Base-by-base conservation (phyloP, 1,140 invertebrate genomes). In the Grapholita molesta region DNA sequence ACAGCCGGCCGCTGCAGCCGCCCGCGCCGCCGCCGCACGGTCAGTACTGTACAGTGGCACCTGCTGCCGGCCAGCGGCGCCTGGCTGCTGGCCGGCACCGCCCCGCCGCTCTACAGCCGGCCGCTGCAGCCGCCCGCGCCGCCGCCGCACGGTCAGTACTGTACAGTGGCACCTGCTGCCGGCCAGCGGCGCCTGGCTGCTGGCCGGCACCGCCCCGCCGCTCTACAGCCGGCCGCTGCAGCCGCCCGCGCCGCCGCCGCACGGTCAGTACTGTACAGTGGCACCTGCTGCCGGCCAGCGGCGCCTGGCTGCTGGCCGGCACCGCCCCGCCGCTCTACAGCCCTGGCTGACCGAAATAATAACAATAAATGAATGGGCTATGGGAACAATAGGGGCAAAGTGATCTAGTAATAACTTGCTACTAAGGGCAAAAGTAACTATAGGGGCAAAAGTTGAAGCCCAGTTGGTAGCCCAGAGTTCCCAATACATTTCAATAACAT, bases 131-230 rank as follows among this genome's bases (percentile, higher is more conserved):
- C 7, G 35, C 28, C 28, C 28, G 7, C 3, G 28, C 28, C 28
- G 28, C 3, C 28, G 3, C 28, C 23, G 18, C n/a, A 30, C 28
- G 28, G 28, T 30, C 28, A 30, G 28, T 30, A 30, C 11, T 4
- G 28, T 4, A 3, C 7, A 30, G 28, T 38, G 95, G 96, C 15
- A 11, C 85, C 84, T 94, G 67, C 90, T 95, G 84, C 95, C 95
- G 0, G 90, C 95, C 68, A 96, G 95, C 67, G 94, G 95, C 75
- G 95, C 96, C 3, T 97, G 96, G 96, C 90, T 97, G 33, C 89
- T 97, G 70, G 94, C 96, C 1, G 95, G 94, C 23, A 94, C 95
- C 7, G 89, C 97, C 75, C 95, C 96, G 0, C 92, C 93, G 11
- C 83, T 95, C 3, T 97, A 96, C 82, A 95, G 94, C 24, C 93